phyloP scores from a whole-genome alignment of 1,140 invertebrate species.

The Drosophila punjabiensis region DNA sequence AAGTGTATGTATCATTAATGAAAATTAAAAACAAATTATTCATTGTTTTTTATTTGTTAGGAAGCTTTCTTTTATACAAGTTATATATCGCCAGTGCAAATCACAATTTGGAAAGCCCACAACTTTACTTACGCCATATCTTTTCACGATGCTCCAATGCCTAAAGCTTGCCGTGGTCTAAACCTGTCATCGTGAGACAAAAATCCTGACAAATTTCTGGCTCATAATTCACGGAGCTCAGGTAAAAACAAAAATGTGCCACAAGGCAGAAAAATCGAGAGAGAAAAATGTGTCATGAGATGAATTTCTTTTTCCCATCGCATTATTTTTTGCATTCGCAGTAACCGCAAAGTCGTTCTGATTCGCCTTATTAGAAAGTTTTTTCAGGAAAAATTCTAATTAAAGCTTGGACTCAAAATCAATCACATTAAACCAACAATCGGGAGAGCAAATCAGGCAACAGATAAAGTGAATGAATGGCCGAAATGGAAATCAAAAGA shows the following conservation, averaged over 20 bases:
- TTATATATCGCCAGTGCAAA: conserved; percentile 2
- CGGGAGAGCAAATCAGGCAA: conserved; percentile 19
- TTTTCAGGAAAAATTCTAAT: conserved; percentile 43
- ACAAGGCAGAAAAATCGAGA: conserved; percentile 24
- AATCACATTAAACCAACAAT: conserved; percentile 67
- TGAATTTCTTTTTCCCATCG: conserved; percentile 11
- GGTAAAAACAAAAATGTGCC: conserved; percentile 40
- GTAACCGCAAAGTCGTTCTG: neutral
- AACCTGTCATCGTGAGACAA: conserved; percentile 7
- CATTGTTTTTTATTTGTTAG: neutral
- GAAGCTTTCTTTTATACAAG: neutral
- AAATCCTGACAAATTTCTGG: conserved; percentile 67
- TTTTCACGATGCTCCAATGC: neutral
- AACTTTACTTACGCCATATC: neutral
- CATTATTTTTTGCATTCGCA: conserved; percentile 6
- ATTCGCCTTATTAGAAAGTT: conserved; percentile 44
- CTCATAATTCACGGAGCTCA: conserved; percentile 67
- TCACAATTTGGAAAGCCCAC: conserved; percentile 13
- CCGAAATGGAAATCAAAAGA: conserved; percentile 10
- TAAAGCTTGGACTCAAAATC: conserved; percentile 57
- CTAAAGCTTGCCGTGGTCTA: conserved; percentile 4
- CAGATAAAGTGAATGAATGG: neutral
- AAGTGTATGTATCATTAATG: neutral
- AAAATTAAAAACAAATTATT: neutral
- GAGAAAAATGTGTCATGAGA: conserved; percentile 12